phyloP scores from a whole-genome alignment of 2,797 vertebrate species.

The Loriculus beryllinus region DNA sequence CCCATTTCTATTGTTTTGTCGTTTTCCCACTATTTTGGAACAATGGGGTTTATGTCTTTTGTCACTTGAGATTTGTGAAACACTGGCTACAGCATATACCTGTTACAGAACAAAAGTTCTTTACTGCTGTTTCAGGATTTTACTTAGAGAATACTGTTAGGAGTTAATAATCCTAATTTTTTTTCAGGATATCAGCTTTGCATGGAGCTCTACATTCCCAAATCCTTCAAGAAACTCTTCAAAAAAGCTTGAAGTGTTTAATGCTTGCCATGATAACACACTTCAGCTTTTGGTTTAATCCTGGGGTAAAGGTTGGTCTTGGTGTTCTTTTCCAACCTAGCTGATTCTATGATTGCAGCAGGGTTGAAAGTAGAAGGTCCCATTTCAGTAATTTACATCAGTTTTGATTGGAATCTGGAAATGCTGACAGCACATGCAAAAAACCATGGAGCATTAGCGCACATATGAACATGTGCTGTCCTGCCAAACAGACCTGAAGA shows the following conservation, averaged over 20 bases:
- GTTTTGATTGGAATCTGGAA: not conserved
- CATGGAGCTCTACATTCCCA: not conserved
- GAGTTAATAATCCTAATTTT: not conserved
- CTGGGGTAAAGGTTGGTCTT: not conserved
- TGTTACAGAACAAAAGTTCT: not conserved
- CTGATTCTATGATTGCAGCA: not conserved
- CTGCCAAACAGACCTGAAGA: not conserved
- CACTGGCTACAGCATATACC: not conserved
- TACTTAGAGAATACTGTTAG: not conserved
- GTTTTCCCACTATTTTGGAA: not conserved
- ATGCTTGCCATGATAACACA: not conserved
- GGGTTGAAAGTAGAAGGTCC: not conserved
- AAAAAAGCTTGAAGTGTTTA: not conserved
- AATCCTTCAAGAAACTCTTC: not conserved
- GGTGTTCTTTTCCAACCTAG: not conserved
- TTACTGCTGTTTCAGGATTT: not conserved
- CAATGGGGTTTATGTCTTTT: not conserved
- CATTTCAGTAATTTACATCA: not conserved
- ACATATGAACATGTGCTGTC: not conserved
- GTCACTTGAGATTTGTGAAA: not conserved
- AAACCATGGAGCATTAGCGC: rapidly evolving
- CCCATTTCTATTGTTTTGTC: not conserved
- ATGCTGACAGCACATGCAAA: not conserved
- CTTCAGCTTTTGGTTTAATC: not conserved
- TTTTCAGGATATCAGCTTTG: not conserved